A percentile compares a stretch with the other conserved stretches of the same genome.
These are phyloP conservation scores for Cordilura impudica DNA, from an alignment of 2,888 invertebrate genomes.

Conservation along the genomic window DNA sequence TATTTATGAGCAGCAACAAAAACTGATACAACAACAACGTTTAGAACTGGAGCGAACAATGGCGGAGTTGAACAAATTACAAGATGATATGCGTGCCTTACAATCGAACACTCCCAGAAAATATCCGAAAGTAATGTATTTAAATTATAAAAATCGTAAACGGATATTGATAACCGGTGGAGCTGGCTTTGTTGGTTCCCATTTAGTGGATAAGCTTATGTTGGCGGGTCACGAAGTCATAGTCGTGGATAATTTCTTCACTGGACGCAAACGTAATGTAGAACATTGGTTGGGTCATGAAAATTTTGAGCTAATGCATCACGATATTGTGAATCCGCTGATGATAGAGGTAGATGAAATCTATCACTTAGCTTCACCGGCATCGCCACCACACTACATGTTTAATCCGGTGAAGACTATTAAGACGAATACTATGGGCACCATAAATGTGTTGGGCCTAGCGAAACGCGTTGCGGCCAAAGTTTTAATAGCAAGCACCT, in stretches of 20 bases:
- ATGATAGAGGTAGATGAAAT: conserved; percentile 99
- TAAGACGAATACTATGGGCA: conserved; percentile 97
- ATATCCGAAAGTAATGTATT: conserved; percentile 93
- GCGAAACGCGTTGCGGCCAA: conserved; percentile 95
- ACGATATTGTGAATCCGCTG: conserved; percentile 98
- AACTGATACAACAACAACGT: conserved; percentile 68
- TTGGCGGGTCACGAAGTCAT: conserved; percentile 96
- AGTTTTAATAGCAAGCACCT: conserved; percentile 97
- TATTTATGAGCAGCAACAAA: conserved; percentile 67
- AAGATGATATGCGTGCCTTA: conserved; percentile 84
- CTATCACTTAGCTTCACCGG: conserved; percentile 98
- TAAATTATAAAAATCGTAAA: conserved; percentile 94
- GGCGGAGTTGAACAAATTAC: conserved; percentile 82
- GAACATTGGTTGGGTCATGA: conserved; percentile 99
- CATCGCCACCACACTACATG: conserved; percentile 99
- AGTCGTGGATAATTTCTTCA: conserved; percentile 98
- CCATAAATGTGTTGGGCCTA: conserved; percentile 94
- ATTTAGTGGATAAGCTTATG: conserved; percentile 97
- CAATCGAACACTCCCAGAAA: conserved; percentile 88
- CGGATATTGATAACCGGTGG: conserved; percentile 97
- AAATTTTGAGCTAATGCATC: conserved; percentile 99
- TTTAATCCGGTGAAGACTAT: conserved; percentile 99
- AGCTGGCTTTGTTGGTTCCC: conserved; percentile 99
- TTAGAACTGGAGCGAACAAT: conserved; percentile 82
- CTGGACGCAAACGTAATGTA: conserved; percentile 96